A percentile compares a stretch with the other conserved stretches of the same genome.
phyloP scores from a whole-genome alignment of 1,140 invertebrate genomes.

The Panulirus ornatus region DNA sequence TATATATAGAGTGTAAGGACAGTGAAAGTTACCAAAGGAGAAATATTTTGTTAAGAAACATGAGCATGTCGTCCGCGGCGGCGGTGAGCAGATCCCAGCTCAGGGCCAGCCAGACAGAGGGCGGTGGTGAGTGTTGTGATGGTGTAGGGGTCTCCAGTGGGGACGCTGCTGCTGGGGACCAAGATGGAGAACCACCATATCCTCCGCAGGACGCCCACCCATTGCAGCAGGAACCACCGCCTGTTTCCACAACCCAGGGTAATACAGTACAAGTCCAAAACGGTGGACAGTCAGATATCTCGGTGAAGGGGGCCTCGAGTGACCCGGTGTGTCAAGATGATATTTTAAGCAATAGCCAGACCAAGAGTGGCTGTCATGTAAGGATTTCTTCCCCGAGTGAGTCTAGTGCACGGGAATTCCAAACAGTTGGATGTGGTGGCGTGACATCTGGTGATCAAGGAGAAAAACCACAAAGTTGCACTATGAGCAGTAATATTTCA shows the following conservation, averaged over 20 bases:
- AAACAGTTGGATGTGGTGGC: neutral
- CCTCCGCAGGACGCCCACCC: neutral
- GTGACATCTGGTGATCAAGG: neutral
- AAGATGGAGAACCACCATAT: constrained; percentile 30
- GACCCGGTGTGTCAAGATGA: neutral
- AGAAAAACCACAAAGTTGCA: neutral
- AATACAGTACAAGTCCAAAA: neutral
- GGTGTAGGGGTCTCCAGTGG: neutral
- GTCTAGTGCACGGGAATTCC: neutral
- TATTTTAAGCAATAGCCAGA: neutral
- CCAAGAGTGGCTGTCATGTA: neutral
- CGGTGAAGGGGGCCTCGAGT: neutral
- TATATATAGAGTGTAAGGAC: neutral
- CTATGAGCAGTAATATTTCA: neutral
- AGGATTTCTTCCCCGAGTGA: constrained; percentile 9
- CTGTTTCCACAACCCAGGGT: neutral
- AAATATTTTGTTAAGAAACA: neutral
- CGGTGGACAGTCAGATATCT: no score
- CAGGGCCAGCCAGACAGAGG: neutral
- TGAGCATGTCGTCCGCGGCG: neutral
- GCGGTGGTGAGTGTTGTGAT: constrained; percentile 7
- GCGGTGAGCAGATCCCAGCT: neutral
- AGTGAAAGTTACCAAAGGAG: no score
- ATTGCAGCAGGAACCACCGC: neutral
- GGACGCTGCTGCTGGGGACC: neutral